Base-by-base conservation (phyloP, 2,113 vertebrate species). In the Myiagra hebetior region DNA sequence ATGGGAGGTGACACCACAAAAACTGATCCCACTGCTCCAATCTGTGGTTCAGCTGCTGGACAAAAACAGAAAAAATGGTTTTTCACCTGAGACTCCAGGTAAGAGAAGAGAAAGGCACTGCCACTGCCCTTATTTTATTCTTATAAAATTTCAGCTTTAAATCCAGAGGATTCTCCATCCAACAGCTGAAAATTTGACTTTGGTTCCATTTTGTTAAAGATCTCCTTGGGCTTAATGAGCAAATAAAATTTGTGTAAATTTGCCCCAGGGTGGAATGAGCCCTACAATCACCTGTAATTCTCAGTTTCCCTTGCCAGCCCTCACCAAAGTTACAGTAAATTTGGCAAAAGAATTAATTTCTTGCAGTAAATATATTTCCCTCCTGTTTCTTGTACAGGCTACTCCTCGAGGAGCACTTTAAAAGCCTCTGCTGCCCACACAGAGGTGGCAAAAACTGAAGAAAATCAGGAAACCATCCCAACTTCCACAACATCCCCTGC, bases 21-120 rank as follows among this genome's bases (percentile, higher is more conserved):
- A 97, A 37, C 93, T 99, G 87, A 93, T 99, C 93, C 98, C 98
- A 4, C 97, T 98, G 72, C 96, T 99, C 75, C 98, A 97, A 65
- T 95, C 91, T 49, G 88, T 97, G 16, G 95, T 98, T 47, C 97
- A 96, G 41, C n/a, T 96, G 9, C 92, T 99, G 70, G 86, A 97
- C 63, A 96, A 98, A 26, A 97, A 95, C 42, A 97, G 95, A 50
- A 91, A 30, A n/a, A 64, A 3, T 2, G 21, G 33, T 7, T n/a
- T 10, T 9, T 46, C 78, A 21, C 44, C 82, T 7, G 88, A 87
- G 30, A 60, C 42, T 9, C 39, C 72, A 57, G 87, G 85, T 27
- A 72, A 86, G 53, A 60, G 41, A 42, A 77, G 76, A 87, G 69
- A 65, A 93, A 92, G 33, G 60, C 46, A 11, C 10, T 37, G 8